Evolutionary conservation across 2,888 invertebrate species (phyloP).

Genomic region (Parthenolecanium corni): DNA sequence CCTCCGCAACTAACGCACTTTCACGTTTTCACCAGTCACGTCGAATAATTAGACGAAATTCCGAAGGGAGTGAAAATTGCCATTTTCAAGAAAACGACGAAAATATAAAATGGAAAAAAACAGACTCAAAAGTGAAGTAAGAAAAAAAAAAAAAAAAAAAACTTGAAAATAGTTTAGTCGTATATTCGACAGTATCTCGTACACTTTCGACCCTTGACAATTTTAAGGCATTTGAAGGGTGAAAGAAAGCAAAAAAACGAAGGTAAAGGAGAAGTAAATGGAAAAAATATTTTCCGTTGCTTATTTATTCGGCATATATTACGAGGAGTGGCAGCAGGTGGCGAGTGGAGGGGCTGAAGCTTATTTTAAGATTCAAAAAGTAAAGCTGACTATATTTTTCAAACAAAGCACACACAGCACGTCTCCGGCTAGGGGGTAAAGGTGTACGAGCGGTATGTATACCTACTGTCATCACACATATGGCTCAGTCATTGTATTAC

Average conservation of each 20-base stretch:
- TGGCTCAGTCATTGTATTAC: conserved; percentile 28
- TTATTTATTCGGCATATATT: conserved; percentile 24
- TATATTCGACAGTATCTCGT: too few species aligned
- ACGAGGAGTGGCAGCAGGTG: neutral
- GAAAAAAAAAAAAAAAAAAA: too few species aligned
- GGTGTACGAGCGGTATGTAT: conserved; percentile 8
- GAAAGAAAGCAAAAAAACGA: neutral
- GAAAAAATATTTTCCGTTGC: conserved; percentile 16
- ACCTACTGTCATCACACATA: conserved; percentile 26
- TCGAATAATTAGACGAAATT: too few species aligned
- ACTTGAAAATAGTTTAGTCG: too few species aligned
- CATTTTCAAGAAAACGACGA: too few species aligned
- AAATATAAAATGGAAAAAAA: too few species aligned
- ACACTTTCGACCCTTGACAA: too few species aligned
- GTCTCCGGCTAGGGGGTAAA: too few species aligned
- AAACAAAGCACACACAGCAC: conserved; percentile 4
- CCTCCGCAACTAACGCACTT: too few species aligned
- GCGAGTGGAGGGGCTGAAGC: neutral
- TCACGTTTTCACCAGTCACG: too few species aligned
- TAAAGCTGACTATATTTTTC: conserved; percentile 27
- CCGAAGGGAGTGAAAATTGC: too few species aligned
- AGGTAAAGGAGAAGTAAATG: neutral
- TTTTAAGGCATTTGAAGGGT: neutral
- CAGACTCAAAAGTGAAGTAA: too few species aligned
- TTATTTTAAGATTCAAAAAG: conserved; percentile 26